Evolutionary conservation across 2,888 invertebrate species (phyloP).

Genomic region (Pimpla rufipes): DNA sequence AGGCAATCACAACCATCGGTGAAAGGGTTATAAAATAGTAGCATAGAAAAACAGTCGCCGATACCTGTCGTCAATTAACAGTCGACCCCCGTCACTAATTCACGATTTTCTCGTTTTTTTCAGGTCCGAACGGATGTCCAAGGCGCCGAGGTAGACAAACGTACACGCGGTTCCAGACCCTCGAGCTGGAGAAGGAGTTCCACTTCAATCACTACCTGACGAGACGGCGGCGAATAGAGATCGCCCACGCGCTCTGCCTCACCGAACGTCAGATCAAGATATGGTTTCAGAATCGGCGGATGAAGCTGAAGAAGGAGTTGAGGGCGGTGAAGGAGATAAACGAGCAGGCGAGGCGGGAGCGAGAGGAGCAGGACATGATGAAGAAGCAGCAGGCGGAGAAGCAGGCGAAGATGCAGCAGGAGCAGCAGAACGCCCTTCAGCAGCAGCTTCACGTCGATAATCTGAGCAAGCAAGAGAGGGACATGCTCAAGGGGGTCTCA

Average conservation of each 20-base stretch:
- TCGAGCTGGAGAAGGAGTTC: conserved; percentile 99
- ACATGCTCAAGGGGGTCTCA: conserved; percentile 90
- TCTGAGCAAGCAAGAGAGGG: conserved; percentile 91
- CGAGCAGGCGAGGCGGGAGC: conserved; percentile 95
- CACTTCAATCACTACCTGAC: conserved; percentile 99
- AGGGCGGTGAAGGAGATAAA: conserved; percentile 98
- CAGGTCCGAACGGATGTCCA: conserved; percentile 98
- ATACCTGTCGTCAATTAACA: conserved; percentile 32
- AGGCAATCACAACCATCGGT: neutral
- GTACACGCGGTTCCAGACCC: conserved; percentile 98
- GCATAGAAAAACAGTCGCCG: neutral
- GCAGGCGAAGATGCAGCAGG: conserved; percentile 92
- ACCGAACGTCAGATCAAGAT: conserved; percentile 99
- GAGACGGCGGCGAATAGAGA: conserved; percentile 97
- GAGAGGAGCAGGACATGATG: conserved; percentile 96
- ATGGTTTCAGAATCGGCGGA: conserved; percentile 98
- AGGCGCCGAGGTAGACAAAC: conserved; percentile 98
- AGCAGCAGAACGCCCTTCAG: conserved; percentile 90
- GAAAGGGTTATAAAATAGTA: neutral
- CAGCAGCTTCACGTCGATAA: conserved; percentile 92
- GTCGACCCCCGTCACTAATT: conserved; percentile 60
- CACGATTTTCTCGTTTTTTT: conserved; percentile 84
- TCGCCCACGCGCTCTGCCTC: conserved; percentile 97
- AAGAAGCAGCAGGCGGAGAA: conserved; percentile 96
- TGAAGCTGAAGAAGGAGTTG: conserved; percentile 98